Conservation (phyloP, 2,888 invertebrate genomes). For the Meiosimyza decipiens region DNA sequence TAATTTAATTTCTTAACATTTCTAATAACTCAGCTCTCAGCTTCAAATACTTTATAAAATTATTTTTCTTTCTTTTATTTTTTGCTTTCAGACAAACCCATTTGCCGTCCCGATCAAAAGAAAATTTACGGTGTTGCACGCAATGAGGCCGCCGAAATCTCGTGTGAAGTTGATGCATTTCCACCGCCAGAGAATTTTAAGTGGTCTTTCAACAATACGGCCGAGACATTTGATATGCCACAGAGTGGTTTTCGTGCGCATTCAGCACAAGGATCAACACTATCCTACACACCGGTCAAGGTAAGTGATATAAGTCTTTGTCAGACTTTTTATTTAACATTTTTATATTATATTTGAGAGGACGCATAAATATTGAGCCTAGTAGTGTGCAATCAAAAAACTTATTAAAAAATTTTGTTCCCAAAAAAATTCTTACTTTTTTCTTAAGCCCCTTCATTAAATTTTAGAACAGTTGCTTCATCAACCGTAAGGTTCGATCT, state of each 20-base stretch:
- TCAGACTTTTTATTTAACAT: no score
- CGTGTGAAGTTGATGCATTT: slow-evolving; percentile 87
- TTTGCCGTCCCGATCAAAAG: slow-evolving; percentile 80
- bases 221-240: slow-evolving; percentile 81
- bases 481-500: no score
- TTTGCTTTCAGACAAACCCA: slow-evolving; percentile 79
- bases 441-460: no score
- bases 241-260: slow-evolving; percentile 73
- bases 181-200: slow-evolving; percentile 85
- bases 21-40: not conserved
- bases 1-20: no score
- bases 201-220: slow-evolving; percentile 91
- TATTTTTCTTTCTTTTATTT: slow-evolving; percentile 13
- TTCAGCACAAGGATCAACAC: slow-evolving; percentile 72
- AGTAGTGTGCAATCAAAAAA: no score
- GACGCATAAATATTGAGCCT: no score
- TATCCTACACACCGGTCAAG: slow-evolving; percentile 80
- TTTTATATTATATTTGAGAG: no score
- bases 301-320: slow-evolving; percentile 50
- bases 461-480: no score
- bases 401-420: no score
- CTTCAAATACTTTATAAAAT: slow-evolving; percentile 25
- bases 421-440: no score
- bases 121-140: slow-evolving; percentile 86
- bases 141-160: slow-evolving; percentile 81